Conservation (phyloP, 2,797 vertebrate genomes). For the Falco columbarius region DNA sequence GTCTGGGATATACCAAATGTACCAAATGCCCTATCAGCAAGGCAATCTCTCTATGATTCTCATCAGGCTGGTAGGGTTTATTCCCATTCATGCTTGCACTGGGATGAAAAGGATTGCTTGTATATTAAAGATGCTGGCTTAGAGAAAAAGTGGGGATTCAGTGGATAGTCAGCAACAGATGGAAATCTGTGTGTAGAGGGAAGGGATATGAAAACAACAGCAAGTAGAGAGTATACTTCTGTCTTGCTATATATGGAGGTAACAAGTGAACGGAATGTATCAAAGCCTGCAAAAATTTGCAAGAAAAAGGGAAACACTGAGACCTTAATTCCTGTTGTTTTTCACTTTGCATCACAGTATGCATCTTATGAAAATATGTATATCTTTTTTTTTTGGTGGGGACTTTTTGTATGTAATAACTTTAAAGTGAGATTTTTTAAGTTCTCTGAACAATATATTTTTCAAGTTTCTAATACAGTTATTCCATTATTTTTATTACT, state of each 20-base stretch:
- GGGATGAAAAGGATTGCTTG: background rate
- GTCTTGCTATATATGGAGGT: background rate
- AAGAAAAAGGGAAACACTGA: background rate
- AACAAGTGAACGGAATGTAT: background rate
- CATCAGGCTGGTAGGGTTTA: background rate
- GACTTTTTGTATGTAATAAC: background rate
- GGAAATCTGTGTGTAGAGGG: background rate
- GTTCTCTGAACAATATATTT: background rate
- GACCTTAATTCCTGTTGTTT: background rate
- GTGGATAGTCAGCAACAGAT: background rate
- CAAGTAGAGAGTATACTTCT: background rate
- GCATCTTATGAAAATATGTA: background rate
- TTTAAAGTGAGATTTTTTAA: background rate
- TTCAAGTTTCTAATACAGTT: background rate
- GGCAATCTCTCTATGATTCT: background rate
- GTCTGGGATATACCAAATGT: background rate
- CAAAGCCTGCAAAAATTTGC: background rate
- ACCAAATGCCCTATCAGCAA: background rate
- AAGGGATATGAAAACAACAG: background rate
- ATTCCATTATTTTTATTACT: background rate
- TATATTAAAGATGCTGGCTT: background rate
- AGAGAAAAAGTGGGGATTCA: background rate
- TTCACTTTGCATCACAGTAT: background rate
- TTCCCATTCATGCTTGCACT: background rate
- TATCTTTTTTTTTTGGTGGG: accelerated